phyloP scores from a whole-genome alignment of 2,888 invertebrate genomes.

The Entomobrya multifasciata region DNA sequence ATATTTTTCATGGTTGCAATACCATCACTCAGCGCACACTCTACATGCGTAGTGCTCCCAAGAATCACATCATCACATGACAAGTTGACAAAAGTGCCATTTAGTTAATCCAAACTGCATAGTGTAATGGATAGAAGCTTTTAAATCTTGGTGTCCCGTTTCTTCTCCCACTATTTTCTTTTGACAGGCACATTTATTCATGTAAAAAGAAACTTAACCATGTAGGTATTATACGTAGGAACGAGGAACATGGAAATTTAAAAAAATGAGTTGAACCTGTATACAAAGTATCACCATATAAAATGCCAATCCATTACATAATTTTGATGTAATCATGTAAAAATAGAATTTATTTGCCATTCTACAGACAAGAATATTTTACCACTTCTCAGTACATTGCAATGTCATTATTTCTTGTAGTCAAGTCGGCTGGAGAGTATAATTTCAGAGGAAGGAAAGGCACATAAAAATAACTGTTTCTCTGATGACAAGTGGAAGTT shows the following conservation, averaged over 20 bases:
- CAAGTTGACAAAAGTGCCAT: slow-evolving; percentile 67
- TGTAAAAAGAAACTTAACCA: slow-evolving; percentile 46
- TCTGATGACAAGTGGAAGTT: slow-evolving; percentile 45
- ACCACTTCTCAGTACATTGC: too few species aligned
- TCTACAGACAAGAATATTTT: too few species aligned
- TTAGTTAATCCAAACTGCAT: slow-evolving; percentile 72
- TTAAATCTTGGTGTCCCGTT: slow-evolving; percentile 71
- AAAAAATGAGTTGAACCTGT: too few species aligned
- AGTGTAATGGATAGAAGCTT: slow-evolving; percentile 74
- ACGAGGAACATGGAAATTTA: too few species aligned
- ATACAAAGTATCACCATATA: too few species aligned
- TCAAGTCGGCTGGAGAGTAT: background rate
- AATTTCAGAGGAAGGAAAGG: background rate
- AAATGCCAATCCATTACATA: too few species aligned
- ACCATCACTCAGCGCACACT: background rate
- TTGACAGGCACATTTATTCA: slow-evolving; percentile 68
- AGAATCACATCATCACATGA: slow-evolving; percentile 49
- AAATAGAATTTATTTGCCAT: too few species aligned
- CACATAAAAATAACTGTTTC: too few species aligned
- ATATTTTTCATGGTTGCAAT: slow-evolving; percentile 31
- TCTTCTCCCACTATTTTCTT: slow-evolving; percentile 51
- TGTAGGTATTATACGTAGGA: slow-evolving; percentile 20
- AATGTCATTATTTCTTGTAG: background rate
- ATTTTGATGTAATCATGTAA: too few species aligned
- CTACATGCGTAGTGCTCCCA: background rate